Evolutionary conservation across 2,888 invertebrate species (phyloP).

Genomic region (Eulithis testata): DNA sequence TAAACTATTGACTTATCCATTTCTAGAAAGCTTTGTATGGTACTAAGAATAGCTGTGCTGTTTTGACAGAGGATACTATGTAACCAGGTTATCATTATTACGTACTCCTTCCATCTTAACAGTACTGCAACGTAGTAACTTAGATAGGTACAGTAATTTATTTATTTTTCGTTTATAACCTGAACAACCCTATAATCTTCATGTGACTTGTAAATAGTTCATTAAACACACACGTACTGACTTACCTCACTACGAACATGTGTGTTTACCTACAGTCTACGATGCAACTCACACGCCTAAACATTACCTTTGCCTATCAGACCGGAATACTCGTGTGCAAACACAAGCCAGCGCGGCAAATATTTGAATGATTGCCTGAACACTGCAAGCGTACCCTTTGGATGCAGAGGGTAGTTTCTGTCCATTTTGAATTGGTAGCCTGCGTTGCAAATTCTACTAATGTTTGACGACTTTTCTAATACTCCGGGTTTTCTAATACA

Average conservation of each 20-base stretch:
- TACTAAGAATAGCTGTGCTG: no score
- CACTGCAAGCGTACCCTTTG: constrained; percentile 37
- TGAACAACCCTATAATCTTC: no score
- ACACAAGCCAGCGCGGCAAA: constrained; percentile 59
- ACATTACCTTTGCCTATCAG: constrained; percentile 63
- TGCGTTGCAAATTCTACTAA: not conserved
- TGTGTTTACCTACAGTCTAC: constrained; percentile 12
- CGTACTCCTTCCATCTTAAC: no score
- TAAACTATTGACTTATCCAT: no score
- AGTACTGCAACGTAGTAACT: no score
- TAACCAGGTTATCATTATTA: no score
- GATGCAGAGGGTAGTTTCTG: constrained; percentile 18
- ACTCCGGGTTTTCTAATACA: no score
- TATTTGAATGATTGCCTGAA: constrained; percentile 68
- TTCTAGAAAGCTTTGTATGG: no score
- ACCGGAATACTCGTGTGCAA: constrained; percentile 50
- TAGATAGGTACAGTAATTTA: no score
- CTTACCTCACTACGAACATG: not conserved
- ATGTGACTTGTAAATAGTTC: no score
- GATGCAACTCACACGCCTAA: constrained; percentile 38
- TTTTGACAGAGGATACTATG: no score
- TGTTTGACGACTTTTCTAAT: not conserved
- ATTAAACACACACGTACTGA: not conserved
- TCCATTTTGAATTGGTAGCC: constrained; percentile 23
- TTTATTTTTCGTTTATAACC: no score